Conservation (phyloP, 2,113 vertebrate genomes). For the Lichenostomus cassidix region DNA sequence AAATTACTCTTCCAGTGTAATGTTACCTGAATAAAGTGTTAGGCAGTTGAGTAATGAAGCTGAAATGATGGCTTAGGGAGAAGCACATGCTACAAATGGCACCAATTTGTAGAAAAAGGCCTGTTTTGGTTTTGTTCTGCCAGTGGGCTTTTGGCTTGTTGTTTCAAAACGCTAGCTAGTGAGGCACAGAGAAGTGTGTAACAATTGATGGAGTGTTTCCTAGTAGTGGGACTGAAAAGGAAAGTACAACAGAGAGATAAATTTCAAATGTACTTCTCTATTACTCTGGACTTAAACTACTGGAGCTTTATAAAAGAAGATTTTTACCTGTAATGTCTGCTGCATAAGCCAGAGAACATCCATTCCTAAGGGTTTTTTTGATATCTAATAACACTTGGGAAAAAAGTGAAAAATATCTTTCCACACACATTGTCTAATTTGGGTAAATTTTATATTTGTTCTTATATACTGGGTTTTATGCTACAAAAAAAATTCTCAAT, state of each 20-base stretch:
- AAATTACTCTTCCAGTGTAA: neutral
- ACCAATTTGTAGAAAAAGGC: neutral
- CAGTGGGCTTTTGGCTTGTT: neutral
- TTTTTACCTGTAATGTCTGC: neutral
- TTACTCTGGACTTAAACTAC: neutral
- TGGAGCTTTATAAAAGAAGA: neutral
- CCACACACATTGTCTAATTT: neutral
- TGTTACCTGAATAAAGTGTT: constrained; percentile 9
- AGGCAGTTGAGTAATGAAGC: neutral
- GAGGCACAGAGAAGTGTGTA: neutral
- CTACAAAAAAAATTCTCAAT: neutral
- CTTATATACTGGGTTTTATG: neutral
- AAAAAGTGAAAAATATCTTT: neutral
- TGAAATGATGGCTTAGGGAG: neutral
- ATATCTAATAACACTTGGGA: neutral
- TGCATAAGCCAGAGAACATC: neutral
- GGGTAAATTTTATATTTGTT: neutral
- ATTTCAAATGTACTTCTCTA: neutral
- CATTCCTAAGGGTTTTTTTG: neutral
- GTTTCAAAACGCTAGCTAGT: neutral
- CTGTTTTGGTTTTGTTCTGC: neutral
- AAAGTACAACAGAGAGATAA: neutral
- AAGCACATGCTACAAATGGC: neutral
- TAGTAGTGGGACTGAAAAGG: neutral
- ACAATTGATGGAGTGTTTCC: neutral